Conservation (phyloP, 2,888 invertebrate species). For the Erebia aethiops region DNA sequence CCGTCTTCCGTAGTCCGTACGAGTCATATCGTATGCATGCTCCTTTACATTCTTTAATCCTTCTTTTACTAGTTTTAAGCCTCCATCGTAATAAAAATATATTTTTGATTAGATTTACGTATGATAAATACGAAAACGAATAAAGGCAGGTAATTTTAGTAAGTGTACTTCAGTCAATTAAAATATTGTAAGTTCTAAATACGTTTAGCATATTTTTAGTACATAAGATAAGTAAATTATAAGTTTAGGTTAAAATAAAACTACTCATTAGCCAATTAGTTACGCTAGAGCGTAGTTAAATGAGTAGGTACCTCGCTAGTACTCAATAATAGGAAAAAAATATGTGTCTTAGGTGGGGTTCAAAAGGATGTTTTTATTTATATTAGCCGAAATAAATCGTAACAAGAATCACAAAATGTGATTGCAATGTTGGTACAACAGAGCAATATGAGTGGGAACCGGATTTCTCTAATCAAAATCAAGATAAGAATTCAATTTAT, state of each 20-base stretch:
- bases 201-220: too few species aligned
- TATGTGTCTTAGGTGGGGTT: too few species aligned
- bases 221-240: too few species aligned
- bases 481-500: slow-evolving; percentile 74
- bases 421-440: slow-evolving; percentile 22
- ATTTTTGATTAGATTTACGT: not conserved
- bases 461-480: slow-evolving; percentile 54
- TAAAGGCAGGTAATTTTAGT: too few species aligned
- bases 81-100: not conserved
- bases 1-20: slow-evolving; percentile 15
- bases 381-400: not conserved
- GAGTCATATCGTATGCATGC: slow-evolving; percentile 26
- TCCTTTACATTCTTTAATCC: slow-evolving; percentile 28
- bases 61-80: slow-evolving; percentile 16
- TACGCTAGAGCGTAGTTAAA: too few species aligned
- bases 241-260: too few species aligned
- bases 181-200: too few species aligned
- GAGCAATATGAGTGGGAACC: slow-evolving; percentile 40
- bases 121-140: too few species aligned
- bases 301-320: too few species aligned
- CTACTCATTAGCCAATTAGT: too few species aligned
- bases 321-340: too few species aligned
- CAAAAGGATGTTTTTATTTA: not conserved
- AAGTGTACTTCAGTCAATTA: too few species aligned
- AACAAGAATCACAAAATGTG: slow-evolving; percentile 23